These are phyloP conservation scores for Hydropotes inermis DNA, from an alignment of 2,113 vertebrate genomes.

Conservation along the genomic window DNA sequence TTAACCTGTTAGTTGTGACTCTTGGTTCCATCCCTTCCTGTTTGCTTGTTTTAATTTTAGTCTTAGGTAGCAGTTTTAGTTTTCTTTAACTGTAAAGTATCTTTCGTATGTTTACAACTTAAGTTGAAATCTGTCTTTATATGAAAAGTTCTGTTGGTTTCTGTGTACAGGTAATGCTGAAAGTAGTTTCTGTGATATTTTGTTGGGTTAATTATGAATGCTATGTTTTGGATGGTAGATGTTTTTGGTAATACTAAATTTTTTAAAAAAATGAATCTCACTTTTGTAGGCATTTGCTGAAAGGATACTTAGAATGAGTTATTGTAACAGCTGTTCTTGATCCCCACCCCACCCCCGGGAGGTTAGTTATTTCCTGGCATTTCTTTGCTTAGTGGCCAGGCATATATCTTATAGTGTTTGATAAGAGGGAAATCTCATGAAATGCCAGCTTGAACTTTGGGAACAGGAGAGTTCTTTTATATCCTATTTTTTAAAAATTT, in stretches of 20 bases:
- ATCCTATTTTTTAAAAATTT: background rate
- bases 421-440: slow-evolving; percentile 25
- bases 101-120: slow-evolving; percentile 27
- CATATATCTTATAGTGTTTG: slow-evolving; percentile 2
- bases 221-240: background rate
- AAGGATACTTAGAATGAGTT: slow-evolving; percentile 24
- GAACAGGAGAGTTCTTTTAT: background rate
- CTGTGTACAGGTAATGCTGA: slow-evolving; percentile 14
- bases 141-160: slow-evolving; percentile 42
- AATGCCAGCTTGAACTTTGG: slow-evolving; percentile 24
- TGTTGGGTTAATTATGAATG: slow-evolving; percentile 13
- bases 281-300: slow-evolving; percentile 20
- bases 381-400: slow-evolving; percentile 14
- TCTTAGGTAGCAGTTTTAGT: background rate
- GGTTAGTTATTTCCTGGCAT: slow-evolving; percentile 31
- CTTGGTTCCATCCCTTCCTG: slow-evolving; percentile 21
- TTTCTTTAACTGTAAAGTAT: background rate
- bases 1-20: slow-evolving; percentile 30
- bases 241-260: slow-evolving; percentile 25
- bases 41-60: background rate
- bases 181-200: slow-evolving; percentile 21
- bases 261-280: background rate
- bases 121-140: slow-evolving; percentile 35
- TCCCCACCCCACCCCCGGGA: background rate
- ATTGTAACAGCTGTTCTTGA: background rate